phyloP scores from a whole-genome alignment of 2,113 vertebrate species.

The Pangasianodon hypophthalmus region DNA sequence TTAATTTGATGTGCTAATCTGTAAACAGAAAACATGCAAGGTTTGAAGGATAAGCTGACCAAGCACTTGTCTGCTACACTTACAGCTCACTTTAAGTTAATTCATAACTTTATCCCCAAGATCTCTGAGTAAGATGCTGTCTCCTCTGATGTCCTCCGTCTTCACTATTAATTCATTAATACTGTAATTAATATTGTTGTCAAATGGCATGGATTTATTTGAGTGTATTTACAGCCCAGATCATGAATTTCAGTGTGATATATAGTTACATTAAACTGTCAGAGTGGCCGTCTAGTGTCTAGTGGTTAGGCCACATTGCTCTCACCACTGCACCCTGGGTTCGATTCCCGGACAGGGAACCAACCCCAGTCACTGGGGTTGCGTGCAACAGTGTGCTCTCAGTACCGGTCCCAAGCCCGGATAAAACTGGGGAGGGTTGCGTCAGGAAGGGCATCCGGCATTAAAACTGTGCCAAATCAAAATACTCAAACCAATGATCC shows the following conservation, averaged over 20 bases:
- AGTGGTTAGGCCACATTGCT: too few species aligned
- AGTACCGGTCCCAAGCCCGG: too few species aligned
- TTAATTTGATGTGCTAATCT: neutral
- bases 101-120: neutral
- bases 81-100: neutral
- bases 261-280: neutral
- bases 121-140: neutral
- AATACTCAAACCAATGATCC: too few species aligned
- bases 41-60: neutral
- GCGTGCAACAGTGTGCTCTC: too few species aligned
- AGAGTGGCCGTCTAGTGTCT: neutral
- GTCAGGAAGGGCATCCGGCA: too few species aligned
- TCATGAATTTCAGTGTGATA: neutral
- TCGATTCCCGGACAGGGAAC: too few species aligned
- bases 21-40: neutral
- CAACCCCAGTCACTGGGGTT: too few species aligned
- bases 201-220: neutral
- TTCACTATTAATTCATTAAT: neutral
- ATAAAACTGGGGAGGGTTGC: too few species aligned
- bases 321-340: too few species aligned
- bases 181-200: neutral
- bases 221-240: neutral
- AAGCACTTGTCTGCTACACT: neutral
- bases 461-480: too few species aligned
- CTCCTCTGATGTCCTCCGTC: neutral